phyloP scores from a whole-genome alignment of 2,113 vertebrate genomes.

The Sceloporus tristichus region DNA sequence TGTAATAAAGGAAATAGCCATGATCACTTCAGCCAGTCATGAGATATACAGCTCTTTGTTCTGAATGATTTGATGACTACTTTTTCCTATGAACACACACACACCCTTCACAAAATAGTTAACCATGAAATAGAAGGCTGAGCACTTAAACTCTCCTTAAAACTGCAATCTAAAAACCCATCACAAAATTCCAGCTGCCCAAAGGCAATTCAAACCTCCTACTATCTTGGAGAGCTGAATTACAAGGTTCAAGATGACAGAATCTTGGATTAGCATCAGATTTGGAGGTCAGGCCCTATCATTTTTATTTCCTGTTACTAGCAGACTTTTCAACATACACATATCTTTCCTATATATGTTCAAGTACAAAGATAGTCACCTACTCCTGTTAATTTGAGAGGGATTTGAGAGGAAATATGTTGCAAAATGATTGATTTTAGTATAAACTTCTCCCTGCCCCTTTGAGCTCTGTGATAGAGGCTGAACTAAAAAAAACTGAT shows the following conservation, averaged over 20 bases:
- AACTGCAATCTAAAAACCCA: not conserved
- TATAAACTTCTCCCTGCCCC: not conserved
- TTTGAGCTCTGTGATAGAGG: not conserved
- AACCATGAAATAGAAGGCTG: not conserved
- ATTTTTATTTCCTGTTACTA: not conserved
- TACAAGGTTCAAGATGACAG: not conserved
- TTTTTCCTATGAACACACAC: not conserved
- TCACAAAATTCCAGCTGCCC: not conserved
- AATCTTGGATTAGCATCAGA: not conserved
- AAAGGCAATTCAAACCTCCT: not conserved
- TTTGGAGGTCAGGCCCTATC: not conserved
- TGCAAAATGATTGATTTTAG: not conserved
- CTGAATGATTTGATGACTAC: not conserved
- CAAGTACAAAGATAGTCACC: not conserved
- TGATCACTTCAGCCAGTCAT: not conserved
- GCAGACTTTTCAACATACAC: not conserved
- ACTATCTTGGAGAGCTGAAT: not conserved
- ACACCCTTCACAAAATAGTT: not conserved
- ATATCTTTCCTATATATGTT: not conserved
- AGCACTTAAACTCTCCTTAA: not conserved
- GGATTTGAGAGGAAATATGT: not conserved
- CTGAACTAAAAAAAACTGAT: no score
- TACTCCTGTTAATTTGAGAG: not conserved
- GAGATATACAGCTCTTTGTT: not conserved
- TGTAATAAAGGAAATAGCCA: not conserved